Evolutionary conservation across 2,113 vertebrate species (phyloP).

Genomic region (Ifrita kowaldi): DNA sequence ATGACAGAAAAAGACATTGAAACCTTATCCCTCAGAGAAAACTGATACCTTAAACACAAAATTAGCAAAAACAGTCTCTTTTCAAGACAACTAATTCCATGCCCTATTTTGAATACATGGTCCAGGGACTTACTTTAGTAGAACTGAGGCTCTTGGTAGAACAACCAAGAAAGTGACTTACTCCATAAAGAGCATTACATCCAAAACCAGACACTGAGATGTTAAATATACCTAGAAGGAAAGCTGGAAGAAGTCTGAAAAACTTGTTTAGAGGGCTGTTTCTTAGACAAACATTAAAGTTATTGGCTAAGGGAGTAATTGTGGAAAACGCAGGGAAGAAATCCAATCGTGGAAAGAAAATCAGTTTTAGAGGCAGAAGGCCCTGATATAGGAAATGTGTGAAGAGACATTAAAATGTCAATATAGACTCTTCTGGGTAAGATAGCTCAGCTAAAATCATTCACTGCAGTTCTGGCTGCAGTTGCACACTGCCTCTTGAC

Average conservation of each 20-base stretch:
- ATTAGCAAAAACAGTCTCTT: background rate
- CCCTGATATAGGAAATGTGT: background rate
- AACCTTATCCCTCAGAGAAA: background rate
- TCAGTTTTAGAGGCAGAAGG: background rate
- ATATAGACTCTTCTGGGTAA: conserved; percentile 13
- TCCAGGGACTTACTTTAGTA: background rate
- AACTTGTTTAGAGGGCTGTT: background rate
- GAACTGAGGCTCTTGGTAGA: background rate
- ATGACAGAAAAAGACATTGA: background rate
- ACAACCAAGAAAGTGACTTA: background rate
- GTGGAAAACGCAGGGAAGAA: background rate
- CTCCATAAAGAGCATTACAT: background rate
- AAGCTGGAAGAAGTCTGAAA: background rate
- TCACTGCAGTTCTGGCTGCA: background rate
- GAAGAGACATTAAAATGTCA: conserved; percentile 37
- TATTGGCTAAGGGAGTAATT: background rate
- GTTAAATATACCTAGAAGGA: background rate
- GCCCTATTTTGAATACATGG: background rate
- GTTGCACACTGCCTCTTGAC: background rate
- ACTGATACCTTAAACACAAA: background rate
- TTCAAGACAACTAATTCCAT: background rate
- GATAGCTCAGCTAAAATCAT: conserved; percentile 2
- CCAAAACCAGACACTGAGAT: background rate
- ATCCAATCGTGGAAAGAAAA: conserved; percentile 3
- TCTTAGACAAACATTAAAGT: background rate